Conservation (phyloP, 2,113 vertebrate species). For the Tragelaphus scriptus region DNA sequence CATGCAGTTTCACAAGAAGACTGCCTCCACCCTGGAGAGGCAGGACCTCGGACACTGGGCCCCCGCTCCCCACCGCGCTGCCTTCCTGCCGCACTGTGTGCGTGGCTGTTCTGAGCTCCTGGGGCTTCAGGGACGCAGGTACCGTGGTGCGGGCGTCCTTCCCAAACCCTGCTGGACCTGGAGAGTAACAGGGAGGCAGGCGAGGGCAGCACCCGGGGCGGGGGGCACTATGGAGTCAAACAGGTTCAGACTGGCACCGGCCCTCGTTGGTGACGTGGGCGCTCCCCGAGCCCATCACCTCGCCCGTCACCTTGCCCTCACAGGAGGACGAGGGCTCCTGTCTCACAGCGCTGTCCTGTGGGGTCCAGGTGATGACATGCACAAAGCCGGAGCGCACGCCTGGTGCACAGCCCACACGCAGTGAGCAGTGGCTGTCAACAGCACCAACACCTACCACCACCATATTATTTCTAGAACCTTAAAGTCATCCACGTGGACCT, state of each 20-base stretch:
- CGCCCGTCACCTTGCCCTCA: not conserved
- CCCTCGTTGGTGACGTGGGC: not conserved
- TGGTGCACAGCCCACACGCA: not conserved
- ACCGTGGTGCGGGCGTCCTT: not conserved
- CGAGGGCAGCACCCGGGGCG: rapidly evolving
- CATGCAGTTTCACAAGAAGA: not conserved
- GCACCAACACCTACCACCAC: not conserved
- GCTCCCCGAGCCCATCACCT: not conserved
- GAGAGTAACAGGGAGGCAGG: not conserved
- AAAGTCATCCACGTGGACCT: not conserved
- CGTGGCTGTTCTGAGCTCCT: not conserved
- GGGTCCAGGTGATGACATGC: not conserved
- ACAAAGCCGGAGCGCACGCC: not conserved
- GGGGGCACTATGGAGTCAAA: not conserved
- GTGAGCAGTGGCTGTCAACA: not conserved
- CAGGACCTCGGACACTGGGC: not conserved
- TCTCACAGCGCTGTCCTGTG: not conserved
- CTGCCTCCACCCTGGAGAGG: not conserved
- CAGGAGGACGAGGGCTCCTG: not conserved
- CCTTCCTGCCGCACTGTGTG: not conserved
- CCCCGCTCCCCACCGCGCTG: not conserved
- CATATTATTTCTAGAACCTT: not conserved
- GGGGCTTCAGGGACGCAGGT: not conserved
- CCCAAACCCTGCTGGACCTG: not conserved
- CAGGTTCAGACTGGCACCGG: not conserved